A percentile compares a stretch with the other conserved stretches of the same genome.
Evolutionary conservation across 2,797 vertebrate genomes (phyloP).

Genomic region (Darevskia nairensis): DNA sequence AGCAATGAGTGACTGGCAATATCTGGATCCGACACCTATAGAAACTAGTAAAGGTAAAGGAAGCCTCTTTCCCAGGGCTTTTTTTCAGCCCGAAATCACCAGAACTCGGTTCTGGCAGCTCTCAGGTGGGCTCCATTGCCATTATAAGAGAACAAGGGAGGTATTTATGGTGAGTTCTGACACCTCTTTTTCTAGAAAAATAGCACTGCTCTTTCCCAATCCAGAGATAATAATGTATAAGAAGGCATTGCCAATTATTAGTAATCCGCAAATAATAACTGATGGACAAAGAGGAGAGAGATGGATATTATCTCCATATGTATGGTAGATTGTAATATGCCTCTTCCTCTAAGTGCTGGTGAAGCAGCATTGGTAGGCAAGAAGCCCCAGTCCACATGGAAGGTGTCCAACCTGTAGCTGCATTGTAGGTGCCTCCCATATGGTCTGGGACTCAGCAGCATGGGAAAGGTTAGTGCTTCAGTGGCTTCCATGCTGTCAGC

Average conservation of each 20-base stretch:
- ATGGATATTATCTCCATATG: background rate
- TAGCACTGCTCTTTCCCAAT: background rate
- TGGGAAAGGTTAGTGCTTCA: background rate
- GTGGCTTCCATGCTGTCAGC: background rate
- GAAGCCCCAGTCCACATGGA: background rate
- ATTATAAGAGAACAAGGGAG: no score
- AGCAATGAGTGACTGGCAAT: slow-evolving; percentile 83
- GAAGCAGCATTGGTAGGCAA: background rate
- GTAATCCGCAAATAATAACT: background rate
- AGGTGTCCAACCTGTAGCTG: background rate
- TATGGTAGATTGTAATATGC: background rate
- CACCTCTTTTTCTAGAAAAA: no score
- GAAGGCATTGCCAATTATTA: background rate
- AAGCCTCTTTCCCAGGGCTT: background rate
- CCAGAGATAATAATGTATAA: background rate
- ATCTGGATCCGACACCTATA: slow-evolving; percentile 84
- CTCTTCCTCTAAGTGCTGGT: background rate
- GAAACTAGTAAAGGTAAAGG: slow-evolving; percentile 79
- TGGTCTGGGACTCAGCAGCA: background rate
- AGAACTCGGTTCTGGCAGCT: no score
- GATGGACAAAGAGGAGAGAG: background rate
- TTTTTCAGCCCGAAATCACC: no score
- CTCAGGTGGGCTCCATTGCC: no score
- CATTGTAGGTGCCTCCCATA: background rate
- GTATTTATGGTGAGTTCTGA: no score